phyloP scores from a whole-genome alignment of 2,797 vertebrate genomes.

The Chaetodon trifasciatus region DNA sequence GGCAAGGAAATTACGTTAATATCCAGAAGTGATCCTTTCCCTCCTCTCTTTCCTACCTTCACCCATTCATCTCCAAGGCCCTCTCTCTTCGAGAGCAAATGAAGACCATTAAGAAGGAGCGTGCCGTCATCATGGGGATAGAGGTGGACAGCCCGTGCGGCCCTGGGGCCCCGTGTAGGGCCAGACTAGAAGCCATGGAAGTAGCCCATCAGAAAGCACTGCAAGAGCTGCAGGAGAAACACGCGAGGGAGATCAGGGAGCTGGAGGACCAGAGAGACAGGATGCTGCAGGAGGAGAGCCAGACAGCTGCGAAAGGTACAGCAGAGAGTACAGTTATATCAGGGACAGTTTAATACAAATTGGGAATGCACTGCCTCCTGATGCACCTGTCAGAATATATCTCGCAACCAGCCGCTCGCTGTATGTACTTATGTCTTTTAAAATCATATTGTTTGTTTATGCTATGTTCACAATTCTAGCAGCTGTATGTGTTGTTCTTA shows the following conservation, averaged over 20 bases:
- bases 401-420: not conserved
- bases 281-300: slow-evolving; percentile 89
- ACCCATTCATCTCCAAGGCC: slow-evolving; percentile 61
- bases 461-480: not conserved
- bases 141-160: slow-evolving; percentile 77
- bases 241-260: slow-evolving; percentile 87
- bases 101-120: slow-evolving; percentile 69
- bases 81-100: slow-evolving; percentile 76
- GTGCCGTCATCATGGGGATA: slow-evolving; percentile 36
- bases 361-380: not conserved
- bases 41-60: not conserved
- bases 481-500: slow-evolving; percentile 15
- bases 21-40: not conserved
- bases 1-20: not conserved
- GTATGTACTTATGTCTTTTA: not conserved
- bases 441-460: not conserved
- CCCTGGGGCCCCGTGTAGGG: slow-evolving; percentile 85
- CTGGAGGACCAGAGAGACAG: slow-evolving; percentile 89
- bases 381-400: not conserved
- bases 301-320: slow-evolving; percentile 87
- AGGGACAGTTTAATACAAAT: not conserved
- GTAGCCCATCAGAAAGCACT: slow-evolving; percentile 88
- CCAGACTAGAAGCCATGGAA: slow-evolving; percentile 91
- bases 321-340: not conserved
- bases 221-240: slow-evolving; percentile 89